Conservation (phyloP, 2,797 vertebrate species). For the Dicrostonyx torquatus region DNA sequence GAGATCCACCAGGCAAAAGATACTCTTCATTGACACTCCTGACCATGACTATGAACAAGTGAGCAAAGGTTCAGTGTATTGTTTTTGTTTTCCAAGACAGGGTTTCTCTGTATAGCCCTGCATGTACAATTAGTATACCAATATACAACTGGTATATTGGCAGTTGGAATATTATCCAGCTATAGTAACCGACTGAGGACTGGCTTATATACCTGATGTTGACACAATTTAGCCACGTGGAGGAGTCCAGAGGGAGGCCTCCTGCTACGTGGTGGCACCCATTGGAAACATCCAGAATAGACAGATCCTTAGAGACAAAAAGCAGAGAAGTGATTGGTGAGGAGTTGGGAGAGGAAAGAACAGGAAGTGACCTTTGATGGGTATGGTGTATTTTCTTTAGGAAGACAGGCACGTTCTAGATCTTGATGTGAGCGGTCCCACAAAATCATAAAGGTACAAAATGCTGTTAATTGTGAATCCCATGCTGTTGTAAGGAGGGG, state of each 20-base stretch:
- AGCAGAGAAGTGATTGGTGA: neutral
- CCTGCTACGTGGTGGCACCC: neutral
- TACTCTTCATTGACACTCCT: neutral
- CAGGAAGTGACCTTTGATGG: neutral
- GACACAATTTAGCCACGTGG: neutral
- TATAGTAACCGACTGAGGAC: neutral
- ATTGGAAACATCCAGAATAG: neutral
- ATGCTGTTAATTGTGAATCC: neutral
- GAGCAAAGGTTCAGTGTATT: neutral
- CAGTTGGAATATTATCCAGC: neutral
- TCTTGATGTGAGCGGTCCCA: neutral
- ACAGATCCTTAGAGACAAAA: neutral
- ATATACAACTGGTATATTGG: neutral
- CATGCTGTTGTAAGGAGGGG: no score
- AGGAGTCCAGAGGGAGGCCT: neutral
- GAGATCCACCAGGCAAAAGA: neutral
- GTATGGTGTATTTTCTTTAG: neutral
- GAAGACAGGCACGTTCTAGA: neutral
- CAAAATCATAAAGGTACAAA: neutral
- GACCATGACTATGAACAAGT: neutral
- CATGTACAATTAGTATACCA: neutral
- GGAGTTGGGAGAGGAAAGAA: neutral
- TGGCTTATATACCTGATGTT: rapidly evolving
- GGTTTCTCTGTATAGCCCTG: neutral
- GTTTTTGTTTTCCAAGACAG: neutral